Percentiles rank a stretch among this genome's conserved stretches.
phyloP scores from a whole-genome alignment of 2,113 vertebrate species.

The Hyaena hyaena region DNA sequence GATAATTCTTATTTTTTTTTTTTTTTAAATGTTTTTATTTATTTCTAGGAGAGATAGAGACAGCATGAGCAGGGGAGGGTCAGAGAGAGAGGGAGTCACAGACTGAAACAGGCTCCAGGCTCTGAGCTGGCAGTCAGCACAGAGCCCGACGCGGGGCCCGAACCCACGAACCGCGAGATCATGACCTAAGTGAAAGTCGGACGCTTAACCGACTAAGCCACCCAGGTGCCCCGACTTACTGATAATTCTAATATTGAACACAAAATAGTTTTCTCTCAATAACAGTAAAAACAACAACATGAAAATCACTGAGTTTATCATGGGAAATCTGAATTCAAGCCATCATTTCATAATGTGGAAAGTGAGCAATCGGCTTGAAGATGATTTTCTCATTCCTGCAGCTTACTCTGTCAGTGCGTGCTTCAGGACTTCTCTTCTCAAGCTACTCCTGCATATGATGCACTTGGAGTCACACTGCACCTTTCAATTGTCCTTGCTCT shows the following conservation, averaged over 20 bases:
- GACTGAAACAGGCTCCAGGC: no score
- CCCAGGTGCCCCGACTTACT: no score
- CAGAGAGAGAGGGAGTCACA: no score
- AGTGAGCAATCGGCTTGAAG: slow-evolving; percentile 82
- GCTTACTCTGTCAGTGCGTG: slow-evolving; percentile 86
- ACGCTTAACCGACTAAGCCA: no score
- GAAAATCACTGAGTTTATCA: slow-evolving; percentile 16
- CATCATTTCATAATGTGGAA: slow-evolving; percentile 88
- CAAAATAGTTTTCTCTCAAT: not conserved
- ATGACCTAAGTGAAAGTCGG: no score
- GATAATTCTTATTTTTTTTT: no score
- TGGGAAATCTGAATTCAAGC: slow-evolving; percentile 37
- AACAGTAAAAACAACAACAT: not conserved
- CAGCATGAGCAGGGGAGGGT: no score
- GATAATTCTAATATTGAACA: slow-evolving; percentile 27
- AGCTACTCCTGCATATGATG: slow-evolving; percentile 90
- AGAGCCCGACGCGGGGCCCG: no score
- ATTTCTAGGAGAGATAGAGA: no score
- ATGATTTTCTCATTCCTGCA: slow-evolving; percentile 91
- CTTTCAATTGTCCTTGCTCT: slow-evolving; percentile 87
- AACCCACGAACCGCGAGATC: no score
- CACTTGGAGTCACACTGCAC: slow-evolving; percentile 82
- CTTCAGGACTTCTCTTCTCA: slow-evolving; percentile 89
- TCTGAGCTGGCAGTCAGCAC: no score
- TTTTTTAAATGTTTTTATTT: no score